Evolutionary conservation across 23 tunicate species (phyloP).

Genomic region (Botrylloides violaceus): DNA sequence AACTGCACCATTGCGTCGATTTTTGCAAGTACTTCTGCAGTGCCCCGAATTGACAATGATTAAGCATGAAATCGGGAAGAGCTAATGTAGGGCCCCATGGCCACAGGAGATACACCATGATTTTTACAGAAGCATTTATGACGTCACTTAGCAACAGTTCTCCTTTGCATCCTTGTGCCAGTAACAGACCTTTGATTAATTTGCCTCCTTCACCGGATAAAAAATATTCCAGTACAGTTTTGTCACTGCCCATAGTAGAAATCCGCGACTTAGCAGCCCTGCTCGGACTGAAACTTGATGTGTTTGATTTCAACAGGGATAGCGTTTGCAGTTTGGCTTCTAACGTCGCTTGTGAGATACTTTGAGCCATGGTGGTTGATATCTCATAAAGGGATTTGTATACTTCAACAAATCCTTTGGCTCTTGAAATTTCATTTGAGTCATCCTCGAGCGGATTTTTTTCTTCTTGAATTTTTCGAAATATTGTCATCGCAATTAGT

Average conservation of each 20-base stretch:
- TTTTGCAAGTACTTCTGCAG: constrained; percentile 40
- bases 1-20: constrained; percentile 47
- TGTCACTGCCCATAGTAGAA: background rate
- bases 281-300: background rate
- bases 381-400: constrained; percentile 61
- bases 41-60: constrained; percentile 41
- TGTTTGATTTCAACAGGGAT: constrained; percentile 13
- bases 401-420: constrained; percentile 40
- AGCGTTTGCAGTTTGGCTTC: constrained; percentile 50
- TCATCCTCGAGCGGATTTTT: background rate
- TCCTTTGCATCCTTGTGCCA: background rate
- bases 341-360: constrained; percentile 38
- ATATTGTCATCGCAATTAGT: constrained; percentile 13
- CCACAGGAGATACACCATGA: constrained; percentile 66
- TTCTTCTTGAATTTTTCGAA: background rate
- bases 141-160: constrained; percentile 9
- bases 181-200: constrained; percentile 21
- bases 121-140: constrained; percentile 21
- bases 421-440: constrained; percentile 14
- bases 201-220: constrained; percentile 37
- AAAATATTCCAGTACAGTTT: constrained; percentile 37
- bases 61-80: constrained; percentile 49
- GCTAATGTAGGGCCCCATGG: constrained; percentile 72
- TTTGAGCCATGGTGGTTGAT: constrained; percentile 30
- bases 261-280: background rate